Conservation (phyloP, 2,888 invertebrate genomes). For the Yponomeuta sedellus region DNA sequence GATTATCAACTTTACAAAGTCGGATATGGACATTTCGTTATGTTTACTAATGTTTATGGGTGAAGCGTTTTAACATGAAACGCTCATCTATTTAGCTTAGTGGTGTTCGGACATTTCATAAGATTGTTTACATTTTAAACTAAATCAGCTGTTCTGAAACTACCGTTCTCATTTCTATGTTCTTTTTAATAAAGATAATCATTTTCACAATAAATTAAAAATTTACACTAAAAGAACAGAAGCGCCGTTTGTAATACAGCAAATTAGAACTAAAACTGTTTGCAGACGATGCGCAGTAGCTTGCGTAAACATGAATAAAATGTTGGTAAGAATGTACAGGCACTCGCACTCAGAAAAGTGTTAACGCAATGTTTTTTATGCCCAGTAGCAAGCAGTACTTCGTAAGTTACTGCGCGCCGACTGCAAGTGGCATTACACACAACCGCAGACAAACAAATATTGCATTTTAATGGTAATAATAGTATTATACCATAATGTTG, state of each 20-base stretch:
- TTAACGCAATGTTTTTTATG: no score
- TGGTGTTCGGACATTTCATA: not conserved
- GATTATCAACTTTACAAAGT: constrained; percentile 2
- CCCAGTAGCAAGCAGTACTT: no score
- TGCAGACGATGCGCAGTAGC: no score
- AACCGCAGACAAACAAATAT: constrained; percentile 38
- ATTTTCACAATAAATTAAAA: constrained; percentile 62
- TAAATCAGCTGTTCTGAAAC: not conserved
- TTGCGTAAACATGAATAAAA: no score
- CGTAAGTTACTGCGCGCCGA: no score
- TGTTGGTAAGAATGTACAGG: no score
- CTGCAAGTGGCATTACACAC: constrained; percentile 30
- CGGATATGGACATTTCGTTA: constrained; percentile 7
- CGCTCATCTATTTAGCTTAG: no score
- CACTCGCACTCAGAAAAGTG: no score
- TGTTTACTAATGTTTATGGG: not conserved
- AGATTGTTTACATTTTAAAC: not conserved
- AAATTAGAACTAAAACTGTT: not conserved
- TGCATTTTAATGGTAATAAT: constrained; percentile 10
- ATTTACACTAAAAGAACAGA: constrained; percentile 39
- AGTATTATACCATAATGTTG: constrained; percentile 16
- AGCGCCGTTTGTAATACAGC: constrained; percentile 26
- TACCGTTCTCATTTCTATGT: not conserved
- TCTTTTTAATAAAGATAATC: constrained; percentile 27
- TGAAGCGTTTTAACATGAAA: not conserved